A percentile compares a stretch with the other conserved stretches of the same genome.
These are phyloP conservation scores for Ryuthela nishihirai DNA, from an alignment of 2,888 invertebrate genomes.

Conservation along the genomic window DNA sequence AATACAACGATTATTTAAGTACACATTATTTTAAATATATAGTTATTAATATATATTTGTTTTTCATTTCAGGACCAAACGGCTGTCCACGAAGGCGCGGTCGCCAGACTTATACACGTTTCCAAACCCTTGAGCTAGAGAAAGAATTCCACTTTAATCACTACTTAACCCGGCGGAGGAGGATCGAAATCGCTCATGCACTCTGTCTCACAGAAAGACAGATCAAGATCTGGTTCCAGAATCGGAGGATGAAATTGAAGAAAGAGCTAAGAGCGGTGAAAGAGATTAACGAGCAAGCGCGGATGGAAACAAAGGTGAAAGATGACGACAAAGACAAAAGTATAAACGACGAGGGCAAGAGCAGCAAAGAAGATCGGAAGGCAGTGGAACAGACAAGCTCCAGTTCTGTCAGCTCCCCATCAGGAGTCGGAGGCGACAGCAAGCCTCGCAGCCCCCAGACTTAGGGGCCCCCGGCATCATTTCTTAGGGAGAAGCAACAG, in stretches of 20 bases:
- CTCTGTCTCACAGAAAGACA: slow-evolving; percentile 93
- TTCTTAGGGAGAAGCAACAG: no score
- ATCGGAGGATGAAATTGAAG: slow-evolving; percentile 93
- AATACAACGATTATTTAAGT: not conserved
- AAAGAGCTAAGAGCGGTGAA: slow-evolving; percentile 91
- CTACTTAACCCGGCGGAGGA: slow-evolving; percentile 89
- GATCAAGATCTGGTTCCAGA: slow-evolving; percentile 91
- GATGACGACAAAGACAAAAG: slow-evolving; percentile 33
- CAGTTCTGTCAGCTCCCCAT: no score
- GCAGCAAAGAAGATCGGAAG: slow-evolving; percentile 15
- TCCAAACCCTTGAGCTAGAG: slow-evolving; percentile 95
- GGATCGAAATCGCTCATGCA: slow-evolving; percentile 96
- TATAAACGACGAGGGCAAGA: not conserved
- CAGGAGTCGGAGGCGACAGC: no score
- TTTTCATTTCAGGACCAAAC: slow-evolving; percentile 75
- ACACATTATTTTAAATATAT: not conserved
- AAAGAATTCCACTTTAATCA: slow-evolving; percentile 98
- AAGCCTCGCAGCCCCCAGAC: no score
- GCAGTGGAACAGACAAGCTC: no score
- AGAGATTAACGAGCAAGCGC: slow-evolving; percentile 54
- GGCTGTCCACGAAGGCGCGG: slow-evolving; percentile 91
- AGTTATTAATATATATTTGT: not conserved
- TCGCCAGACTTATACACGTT: slow-evolving; percentile 95
- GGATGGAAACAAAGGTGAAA: slow-evolving; percentile 27
- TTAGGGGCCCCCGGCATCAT: no score